These are phyloP conservation scores for Lucinisca nassula DNA, from an alignment of 2,888 invertebrate genomes.

Conservation along the genomic window DNA sequence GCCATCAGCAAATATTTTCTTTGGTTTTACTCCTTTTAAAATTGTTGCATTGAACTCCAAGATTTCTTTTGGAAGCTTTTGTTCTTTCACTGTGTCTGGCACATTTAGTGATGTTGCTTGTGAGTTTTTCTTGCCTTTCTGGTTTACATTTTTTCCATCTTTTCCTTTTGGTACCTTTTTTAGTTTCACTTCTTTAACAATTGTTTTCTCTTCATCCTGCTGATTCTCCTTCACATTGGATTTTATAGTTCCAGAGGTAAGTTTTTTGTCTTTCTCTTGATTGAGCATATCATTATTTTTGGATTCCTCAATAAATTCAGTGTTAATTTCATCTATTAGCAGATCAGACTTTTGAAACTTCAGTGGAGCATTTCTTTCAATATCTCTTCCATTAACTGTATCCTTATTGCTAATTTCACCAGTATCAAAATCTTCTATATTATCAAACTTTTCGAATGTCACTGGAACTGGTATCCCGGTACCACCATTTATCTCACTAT, in stretches of 20 bases:
- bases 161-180: neutral
- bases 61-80: slow-evolving; percentile 71
- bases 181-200: neutral
- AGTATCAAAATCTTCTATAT: neutral
- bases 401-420: neutral
- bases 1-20: slow-evolving; percentile 84
- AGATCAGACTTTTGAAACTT: neutral
- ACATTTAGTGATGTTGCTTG: neutral
- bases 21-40: slow-evolving; percentile 75
- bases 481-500: neutral
- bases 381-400: neutral
- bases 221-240: neutral
- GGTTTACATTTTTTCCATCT: neutral
- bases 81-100: neutral
- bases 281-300: neutral
- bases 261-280: neutral
- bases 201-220: neutral
- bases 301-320: neutral
- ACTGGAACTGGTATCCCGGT: neutral
- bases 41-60: slow-evolving; percentile 79
- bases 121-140: neutral
- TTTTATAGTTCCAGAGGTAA: neutral
- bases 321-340: neutral
- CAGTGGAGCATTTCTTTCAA: neutral
- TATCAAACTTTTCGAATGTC: neutral